A percentile compares a stretch with the other conserved stretches of the same genome.
Evolutionary conservation across 2,888 invertebrate species (phyloP).

Genomic region (Tinea pellionella): DNA sequence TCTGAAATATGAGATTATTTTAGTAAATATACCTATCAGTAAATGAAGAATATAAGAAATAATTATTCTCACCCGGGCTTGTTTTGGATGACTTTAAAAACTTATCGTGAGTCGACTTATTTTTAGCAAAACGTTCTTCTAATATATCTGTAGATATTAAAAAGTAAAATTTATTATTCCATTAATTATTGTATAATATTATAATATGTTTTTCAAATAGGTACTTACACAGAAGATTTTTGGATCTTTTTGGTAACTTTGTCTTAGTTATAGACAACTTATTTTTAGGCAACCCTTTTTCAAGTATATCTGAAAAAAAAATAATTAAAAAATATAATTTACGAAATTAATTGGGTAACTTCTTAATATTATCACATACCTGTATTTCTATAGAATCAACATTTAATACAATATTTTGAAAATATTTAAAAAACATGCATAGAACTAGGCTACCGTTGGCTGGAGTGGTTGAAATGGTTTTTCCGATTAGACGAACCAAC

Average conservation of each 20-base stretch:
- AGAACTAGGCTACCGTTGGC: too few relatives aligned
- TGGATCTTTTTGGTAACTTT: background rate
- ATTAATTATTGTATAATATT: background rate
- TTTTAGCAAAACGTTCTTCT: background rate
- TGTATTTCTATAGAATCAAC: background rate
- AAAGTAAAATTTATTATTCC: too few relatives aligned
- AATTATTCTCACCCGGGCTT: too few relatives aligned
- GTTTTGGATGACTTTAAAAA: background rate
- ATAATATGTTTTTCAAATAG: background rate
- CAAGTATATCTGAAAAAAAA: background rate
- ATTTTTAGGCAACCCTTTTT: background rate
- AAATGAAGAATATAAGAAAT: slow-evolving; percentile 20
- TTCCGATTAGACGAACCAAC: too few relatives aligned
- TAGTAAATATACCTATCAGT: too few relatives aligned
- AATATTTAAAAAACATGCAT: too few relatives aligned
- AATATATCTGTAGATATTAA: background rate
- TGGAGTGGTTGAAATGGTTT: too few relatives aligned
- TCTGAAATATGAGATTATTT: background rate
- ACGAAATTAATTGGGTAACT: too few relatives aligned
- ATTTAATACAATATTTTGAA: too few relatives aligned
- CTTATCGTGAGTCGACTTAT: background rate
- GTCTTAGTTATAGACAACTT: background rate
- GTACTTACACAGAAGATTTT: background rate
- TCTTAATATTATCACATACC: too few relatives aligned
- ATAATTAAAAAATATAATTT: too few relatives aligned